These are phyloP conservation scores for Drosophila paramelanica DNA, from an alignment of 2,888 invertebrate genomes.

Conservation along the genomic window DNA sequence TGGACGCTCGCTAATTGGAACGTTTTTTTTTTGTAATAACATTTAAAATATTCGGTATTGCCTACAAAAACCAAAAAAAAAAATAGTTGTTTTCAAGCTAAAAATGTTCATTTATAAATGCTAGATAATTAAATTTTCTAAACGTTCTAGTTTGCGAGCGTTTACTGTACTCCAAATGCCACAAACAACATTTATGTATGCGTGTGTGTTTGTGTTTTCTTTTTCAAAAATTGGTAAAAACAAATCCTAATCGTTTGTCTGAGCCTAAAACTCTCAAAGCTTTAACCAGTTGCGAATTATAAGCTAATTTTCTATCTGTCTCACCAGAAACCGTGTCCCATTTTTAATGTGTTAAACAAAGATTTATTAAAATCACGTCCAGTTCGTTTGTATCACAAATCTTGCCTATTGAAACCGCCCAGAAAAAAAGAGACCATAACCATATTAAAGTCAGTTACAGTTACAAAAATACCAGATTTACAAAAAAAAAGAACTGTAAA, in stretches of 20 bases:
- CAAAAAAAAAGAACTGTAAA: constrained; percentile 19
- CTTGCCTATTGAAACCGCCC: background rate
- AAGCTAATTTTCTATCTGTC: background rate
- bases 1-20: constrained; percentile 3
- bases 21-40: background rate
- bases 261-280: background rate
- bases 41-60: no score
- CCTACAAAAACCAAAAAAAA: no score
- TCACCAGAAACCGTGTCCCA: background rate
- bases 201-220: constrained; percentile 13
- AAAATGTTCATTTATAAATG: background rate
- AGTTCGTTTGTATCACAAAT: constrained; percentile 3
- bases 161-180: constrained; percentile 30
- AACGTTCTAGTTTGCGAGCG: background rate
- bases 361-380: background rate
- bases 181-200: constrained; percentile 75
- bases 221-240: constrained; percentile 4
- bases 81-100: background rate
- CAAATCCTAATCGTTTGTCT: background rate
- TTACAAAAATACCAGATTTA: constrained; percentile 10
- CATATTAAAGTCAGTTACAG: constrained; percentile 64
- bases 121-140: background rate
- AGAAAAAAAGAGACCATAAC: constrained; percentile 51
- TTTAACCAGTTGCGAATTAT: constrained; percentile 2
- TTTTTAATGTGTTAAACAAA: background rate